Base-by-base conservation (phyloP, 2,113 vertebrate genomes). In the Pagrus major region DNA sequence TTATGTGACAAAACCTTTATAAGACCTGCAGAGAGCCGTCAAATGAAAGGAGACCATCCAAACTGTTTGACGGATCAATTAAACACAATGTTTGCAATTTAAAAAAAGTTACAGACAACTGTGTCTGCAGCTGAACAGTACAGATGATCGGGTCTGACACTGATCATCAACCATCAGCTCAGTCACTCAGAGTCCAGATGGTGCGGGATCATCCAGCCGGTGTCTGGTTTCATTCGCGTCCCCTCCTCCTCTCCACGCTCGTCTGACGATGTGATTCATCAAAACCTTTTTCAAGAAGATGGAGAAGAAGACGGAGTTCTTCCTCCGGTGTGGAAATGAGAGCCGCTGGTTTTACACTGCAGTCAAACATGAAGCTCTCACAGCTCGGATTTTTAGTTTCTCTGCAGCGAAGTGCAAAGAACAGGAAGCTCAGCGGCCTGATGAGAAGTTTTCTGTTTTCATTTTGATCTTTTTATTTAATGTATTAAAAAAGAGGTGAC, bases 191-290 rank as follows among this genome's bases (percentile, higher is more conserved):
- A 5, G 54, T 11, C 54, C 83, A 80, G 60, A 55, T 67, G 72
- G 71, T 76, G 42, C 21, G 23, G n/a, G 58, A 46, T 25, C 59
- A 35, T 60, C 44, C 65, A 64, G 33, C 66, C 66, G 65, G 58
- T 70, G 71, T 71, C 67, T 33, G 51, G 20, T 27, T 42, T 65
- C n/a, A 15, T 15, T 0, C 37, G 49, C 42, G 8, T 9, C 64
- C 51, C 42, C 41, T 56, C 42, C 41, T 11, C 67, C 46, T 47
- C 31, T 10, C 61, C 55, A 27, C 8, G 42, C 51, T 49, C 39
- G 11, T 58, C 35, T 15, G 33, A 42, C 6, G 18, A 66, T 4
- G 29, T 44, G 52, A 84, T 84, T 52, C 58, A 61, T 66, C 65
- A 67, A 31, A 65, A 31, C 0, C 4, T 39, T 52, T 39, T 61